Evolutionary conservation across 1,140 invertebrate species (phyloP).

Genomic region (Drosophila funebris): DNA sequence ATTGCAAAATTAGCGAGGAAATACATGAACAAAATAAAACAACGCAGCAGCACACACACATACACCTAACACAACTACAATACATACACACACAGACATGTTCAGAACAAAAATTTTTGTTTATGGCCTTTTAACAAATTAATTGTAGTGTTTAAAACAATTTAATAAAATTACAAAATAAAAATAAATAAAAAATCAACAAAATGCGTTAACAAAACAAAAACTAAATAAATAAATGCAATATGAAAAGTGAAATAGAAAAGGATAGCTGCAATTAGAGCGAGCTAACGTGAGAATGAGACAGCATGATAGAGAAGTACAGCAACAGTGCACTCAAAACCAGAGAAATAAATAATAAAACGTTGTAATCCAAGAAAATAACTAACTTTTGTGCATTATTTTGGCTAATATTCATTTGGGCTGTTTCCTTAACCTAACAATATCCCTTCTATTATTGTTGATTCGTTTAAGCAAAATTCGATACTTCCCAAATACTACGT

Average conservation of each 20-base stretch:
- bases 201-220: conserved; percentile 27
- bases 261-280: neutral
- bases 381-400: neutral
- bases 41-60: conserved; percentile 1
- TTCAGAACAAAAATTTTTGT: conserved; percentile 42
- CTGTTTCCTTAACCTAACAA: too few species aligned
- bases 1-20: conserved; percentile 13
- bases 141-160: conserved; percentile 57
- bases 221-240: conserved; percentile 7
- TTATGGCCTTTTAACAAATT: conserved; percentile 57
- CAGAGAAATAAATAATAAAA: conserved; percentile 6
- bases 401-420: too few species aligned
- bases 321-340: neutral
- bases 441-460: too few species aligned
- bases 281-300: neutral
- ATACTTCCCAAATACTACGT: neutral
- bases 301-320: neutral
- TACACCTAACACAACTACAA: neutral
- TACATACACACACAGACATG: conserved; percentile 15
- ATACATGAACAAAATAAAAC: conserved; percentile 1
- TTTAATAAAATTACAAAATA: conserved; percentile 49
- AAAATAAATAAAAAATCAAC: conserved; percentile 29
- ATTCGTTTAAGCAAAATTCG: too few species aligned
- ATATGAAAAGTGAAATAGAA: neutral
- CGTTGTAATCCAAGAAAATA: neutral